These are phyloP conservation scores for Eilema caniola DNA, from an alignment of 2,888 invertebrate species.

Conservation along the genomic window DNA sequence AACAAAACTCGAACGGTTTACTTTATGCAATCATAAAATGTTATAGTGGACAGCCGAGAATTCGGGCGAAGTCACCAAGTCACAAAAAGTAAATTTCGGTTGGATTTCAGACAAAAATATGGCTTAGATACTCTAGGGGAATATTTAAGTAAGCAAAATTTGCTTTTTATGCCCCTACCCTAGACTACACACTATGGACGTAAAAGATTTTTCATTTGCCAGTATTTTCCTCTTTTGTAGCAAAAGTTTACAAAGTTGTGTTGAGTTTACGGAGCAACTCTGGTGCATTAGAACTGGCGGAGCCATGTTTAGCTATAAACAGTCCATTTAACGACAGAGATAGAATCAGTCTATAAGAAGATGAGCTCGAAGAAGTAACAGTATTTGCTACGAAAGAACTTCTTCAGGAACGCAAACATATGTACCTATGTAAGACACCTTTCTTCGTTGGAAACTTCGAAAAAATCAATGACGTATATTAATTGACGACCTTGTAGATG, in stretches of 20 bases:
- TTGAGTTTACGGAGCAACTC: conserved; percentile 10
- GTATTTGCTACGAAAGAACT: background rate
- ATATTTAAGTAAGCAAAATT: conserved; percentile 16
- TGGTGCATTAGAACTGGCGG: conserved; percentile 9
- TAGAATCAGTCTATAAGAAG: background rate
- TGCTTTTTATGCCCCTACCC: conserved; percentile 14
- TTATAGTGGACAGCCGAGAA: conserved; percentile 45
- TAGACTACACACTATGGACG: conserved; percentile 7
- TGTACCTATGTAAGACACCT: background rate
- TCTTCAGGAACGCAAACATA: background rate
- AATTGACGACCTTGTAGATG: conserved; percentile 10
- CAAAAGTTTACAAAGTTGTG: conserved; percentile 12
- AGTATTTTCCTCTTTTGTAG: conserved; percentile 8
- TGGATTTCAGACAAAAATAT: conserved; percentile 19
- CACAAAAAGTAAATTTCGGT: conserved; percentile 19
- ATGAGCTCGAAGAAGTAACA: background rate
- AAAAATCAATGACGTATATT: conserved; percentile 10
- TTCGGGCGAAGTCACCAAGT: conserved; percentile 42
- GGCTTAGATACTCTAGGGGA: background rate
- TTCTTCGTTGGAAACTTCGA: background rate
- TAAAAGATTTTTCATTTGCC: conserved; percentile 10
- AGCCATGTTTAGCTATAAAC: background rate
- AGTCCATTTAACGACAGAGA: background rate
- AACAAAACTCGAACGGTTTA: conserved; percentile 44
- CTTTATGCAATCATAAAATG: conserved; percentile 50